Base-by-base conservation (phyloP, 2,797 vertebrate genomes). In the Sebastes nivosus region DNA sequence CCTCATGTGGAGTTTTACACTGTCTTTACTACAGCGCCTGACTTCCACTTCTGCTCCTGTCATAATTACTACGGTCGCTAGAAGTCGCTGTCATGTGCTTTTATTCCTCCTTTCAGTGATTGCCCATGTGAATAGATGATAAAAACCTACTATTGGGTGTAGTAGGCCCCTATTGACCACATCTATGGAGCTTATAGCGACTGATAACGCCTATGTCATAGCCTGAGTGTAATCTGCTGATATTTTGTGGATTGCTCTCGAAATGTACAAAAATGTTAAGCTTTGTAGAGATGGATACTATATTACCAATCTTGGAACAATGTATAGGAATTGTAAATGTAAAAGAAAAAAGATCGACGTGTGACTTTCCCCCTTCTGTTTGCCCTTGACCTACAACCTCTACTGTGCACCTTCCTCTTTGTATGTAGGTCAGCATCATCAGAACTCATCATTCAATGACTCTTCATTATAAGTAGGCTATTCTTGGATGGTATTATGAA, bases 401-500 rank as follows among this genome's bases (percentile, higher is more conserved):
- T 9, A 8, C 25, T 54, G 3, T 61, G 34, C 50, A 74, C 58
- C 42, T 67, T 20, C 2, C n/a, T 57, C 57, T 78, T 67, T 61
- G 25, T 77, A 78, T 61, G 63, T 69, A 58, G 30, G 36, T 70
- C 29, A 74, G 24, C 27, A 16, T 57, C 22, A 22, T 63, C 24
- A 52, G 12, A 25, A 72, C 24, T 63, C 36, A 68, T 52, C 3
- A 27, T 67, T 70, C 59, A 61, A 74, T 60, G 5, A 30, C 8
- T 3, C 34, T 59, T 80, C 4, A 9, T 55, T 32, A 65, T 75
- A 60, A 68, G 61, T 46, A 18, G 55, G 14, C 12, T 67, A 32
- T 77, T 80, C 38, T 29, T 46, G 29, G 32, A 30, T 13, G 30
- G 11, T 75, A 9, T 81, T 83, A 76, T 89, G 83, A 90, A 92